Conservation (phyloP, 2,888 invertebrate genomes). For the Amphipoea oculea region DNA sequence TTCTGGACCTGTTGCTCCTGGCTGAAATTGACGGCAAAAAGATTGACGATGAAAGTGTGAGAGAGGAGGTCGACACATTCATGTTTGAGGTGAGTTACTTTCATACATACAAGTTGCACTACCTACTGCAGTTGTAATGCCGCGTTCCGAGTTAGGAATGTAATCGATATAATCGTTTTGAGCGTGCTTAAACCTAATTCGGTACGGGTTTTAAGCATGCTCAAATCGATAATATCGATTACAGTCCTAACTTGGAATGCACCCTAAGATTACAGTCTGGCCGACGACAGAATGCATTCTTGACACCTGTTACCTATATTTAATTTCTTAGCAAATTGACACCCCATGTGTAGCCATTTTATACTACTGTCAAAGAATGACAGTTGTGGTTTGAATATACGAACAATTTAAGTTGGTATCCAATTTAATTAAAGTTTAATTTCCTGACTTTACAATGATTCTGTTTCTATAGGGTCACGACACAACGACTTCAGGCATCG, state of each 20-base stretch:
- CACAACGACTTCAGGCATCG: conserved; percentile 90
- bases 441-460: not conserved
- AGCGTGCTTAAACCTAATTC: too few species aligned
- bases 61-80: conserved; percentile 94
- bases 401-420: not conserved
- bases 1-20: conserved; percentile 92
- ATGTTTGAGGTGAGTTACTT: conserved; percentile 91
- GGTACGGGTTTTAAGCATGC: too few species aligned
- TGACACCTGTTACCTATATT: not conserved
- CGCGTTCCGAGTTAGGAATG: too few species aligned
- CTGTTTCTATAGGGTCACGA: conserved; percentile 87
- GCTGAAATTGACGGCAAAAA: conserved; percentile 90
- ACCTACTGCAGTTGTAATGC: not conserved
- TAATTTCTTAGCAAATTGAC: not conserved
- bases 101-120: not conserved
- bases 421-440: not conserved
- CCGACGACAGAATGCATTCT: not conserved
- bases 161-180: too few species aligned
- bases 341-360: too few species aligned
- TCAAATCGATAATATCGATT: too few species aligned
- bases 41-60: conserved; percentile 90
- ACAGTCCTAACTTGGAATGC: too few species aligned
- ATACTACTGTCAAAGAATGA: not conserved
- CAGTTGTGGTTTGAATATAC: not conserved
- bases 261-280: not conserved